Evolutionary conservation across 2,797 vertebrate species (phyloP).

Genomic region (Gastrophryne carolinensis): DNA sequence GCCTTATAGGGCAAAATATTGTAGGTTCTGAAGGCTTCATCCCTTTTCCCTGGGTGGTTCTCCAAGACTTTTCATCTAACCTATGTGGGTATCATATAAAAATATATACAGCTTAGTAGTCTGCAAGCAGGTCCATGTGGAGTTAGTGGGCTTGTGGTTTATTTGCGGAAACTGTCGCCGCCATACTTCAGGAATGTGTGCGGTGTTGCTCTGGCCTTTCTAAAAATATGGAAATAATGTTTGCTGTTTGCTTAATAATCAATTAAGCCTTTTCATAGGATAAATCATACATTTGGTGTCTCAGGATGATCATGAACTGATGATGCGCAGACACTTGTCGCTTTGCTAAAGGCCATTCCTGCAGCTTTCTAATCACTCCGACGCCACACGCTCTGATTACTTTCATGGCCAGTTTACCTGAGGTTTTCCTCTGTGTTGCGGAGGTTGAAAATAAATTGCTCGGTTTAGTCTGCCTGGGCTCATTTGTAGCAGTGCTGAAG

Average conservation of each 20-base stretch:
- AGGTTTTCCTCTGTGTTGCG: background rate
- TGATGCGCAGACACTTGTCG: constrained; percentile 43
- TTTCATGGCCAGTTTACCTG: constrained; percentile 29
- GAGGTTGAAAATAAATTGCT: constrained; percentile 25
- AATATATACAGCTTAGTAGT: too few species aligned
- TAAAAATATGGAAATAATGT: constrained; percentile 13
- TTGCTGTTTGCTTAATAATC: constrained; percentile 20
- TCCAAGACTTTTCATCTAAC: too few species aligned
- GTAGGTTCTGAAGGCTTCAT: too few species aligned
- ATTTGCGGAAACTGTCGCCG: too few species aligned
- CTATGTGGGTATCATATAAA: too few species aligned
- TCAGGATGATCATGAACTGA: constrained; percentile 19
- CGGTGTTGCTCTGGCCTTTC: background rate
- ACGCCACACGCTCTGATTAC: constrained; percentile 35
- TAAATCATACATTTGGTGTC: constrained; percentile 36
- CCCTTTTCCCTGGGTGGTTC: too few species aligned
- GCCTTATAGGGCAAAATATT: too few species aligned
- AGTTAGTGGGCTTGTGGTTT: too few species aligned
- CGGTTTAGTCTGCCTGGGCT: background rate
- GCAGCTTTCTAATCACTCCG: constrained; percentile 21
- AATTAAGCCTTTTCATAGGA: constrained; percentile 33
- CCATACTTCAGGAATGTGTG: background rate
- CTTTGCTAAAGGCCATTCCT: constrained; percentile 31
- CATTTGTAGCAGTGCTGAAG: constrained; percentile 6
- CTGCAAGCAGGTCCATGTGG: too few species aligned